phyloP scores from a whole-genome alignment of 2,797 vertebrate species.

The Pyrrhura leucotis region DNA sequence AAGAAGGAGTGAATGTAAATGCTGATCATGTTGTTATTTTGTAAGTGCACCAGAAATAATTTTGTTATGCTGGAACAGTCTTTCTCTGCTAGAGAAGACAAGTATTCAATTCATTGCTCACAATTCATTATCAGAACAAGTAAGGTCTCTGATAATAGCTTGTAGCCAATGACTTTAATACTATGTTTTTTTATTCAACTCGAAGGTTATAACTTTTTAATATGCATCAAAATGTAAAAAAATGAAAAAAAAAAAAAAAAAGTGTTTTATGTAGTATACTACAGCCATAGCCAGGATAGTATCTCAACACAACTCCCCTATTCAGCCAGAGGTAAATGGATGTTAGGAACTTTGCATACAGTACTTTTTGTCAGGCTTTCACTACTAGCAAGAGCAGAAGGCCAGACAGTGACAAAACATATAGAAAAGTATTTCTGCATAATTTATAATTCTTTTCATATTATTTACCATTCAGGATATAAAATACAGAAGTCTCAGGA shows the following conservation, averaged over 20 bases:
- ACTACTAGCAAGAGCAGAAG: background rate
- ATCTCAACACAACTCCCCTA: background rate
- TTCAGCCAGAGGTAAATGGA: background rate
- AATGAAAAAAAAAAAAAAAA: background rate
- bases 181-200: background rate
- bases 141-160: background rate
- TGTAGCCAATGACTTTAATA: rapidly evolving
- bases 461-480: background rate
- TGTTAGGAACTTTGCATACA: background rate
- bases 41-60: background rate
- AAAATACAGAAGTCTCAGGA: background rate
- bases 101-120: background rate
- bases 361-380: background rate
- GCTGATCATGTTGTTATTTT: background rate
- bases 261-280: background rate
- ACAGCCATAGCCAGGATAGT: background rate
- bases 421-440: background rate
- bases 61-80: background rate
- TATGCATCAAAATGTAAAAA: background rate
- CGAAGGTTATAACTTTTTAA: background rate
- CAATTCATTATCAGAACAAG: background rate
- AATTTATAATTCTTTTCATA: background rate
- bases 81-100: background rate
- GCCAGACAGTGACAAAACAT: background rate
- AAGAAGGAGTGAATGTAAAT: background rate